Evolutionary conservation across 2,888 invertebrate species (phyloP), one percentile per base, ranked within the genome.

Genomic region (Andrena fulva): DNA sequence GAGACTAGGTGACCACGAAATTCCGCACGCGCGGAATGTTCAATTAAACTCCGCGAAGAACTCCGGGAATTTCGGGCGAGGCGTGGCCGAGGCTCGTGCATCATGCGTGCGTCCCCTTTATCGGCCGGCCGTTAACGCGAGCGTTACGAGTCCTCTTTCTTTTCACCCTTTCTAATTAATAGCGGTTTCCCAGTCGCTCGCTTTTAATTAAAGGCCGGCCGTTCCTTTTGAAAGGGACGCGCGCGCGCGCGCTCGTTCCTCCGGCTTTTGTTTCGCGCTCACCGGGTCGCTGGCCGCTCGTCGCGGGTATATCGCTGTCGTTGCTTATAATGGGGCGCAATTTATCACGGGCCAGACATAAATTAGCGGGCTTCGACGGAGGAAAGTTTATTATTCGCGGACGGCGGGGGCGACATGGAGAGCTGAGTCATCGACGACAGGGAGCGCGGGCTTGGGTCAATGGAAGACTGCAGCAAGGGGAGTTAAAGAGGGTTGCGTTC

Each of bases 1-100:
- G n/a, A 63, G 60, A 71, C 52, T 69, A 64, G 68, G 71, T 66
- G 80, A 82, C 73, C 82, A 52, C 76, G 72, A 63, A 82, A 83
- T 88, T 85, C 85, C 80, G 66, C 35, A 52, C 56, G 16, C 72
- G 52, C 72, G 85, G 88, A 88, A 87, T 88, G 89, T 88, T 88
- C 89, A 88, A 88, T 88, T 88, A 88, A 88, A 88, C 75, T 85
- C 70, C 69, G 73, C 60, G 67, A 74, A 84, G 87, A 84, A 87
- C 75, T 77, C 68, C 27, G 52, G 63, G 82, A 80, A 88, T 87
- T 83, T 83, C 74, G 67, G 60, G 70, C 75, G 64, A 60, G 67
- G 63, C 84, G 83, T 77, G 79, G 73, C 42, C 68, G 71, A 73
- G 63, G 69, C 82, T 82, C 78, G 76, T 85, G 59, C 74, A 78